These are phyloP conservation scores for Drosophila dunni DNA, from an alignment of 1,140 invertebrate genomes.

Conservation along the genomic window DNA sequence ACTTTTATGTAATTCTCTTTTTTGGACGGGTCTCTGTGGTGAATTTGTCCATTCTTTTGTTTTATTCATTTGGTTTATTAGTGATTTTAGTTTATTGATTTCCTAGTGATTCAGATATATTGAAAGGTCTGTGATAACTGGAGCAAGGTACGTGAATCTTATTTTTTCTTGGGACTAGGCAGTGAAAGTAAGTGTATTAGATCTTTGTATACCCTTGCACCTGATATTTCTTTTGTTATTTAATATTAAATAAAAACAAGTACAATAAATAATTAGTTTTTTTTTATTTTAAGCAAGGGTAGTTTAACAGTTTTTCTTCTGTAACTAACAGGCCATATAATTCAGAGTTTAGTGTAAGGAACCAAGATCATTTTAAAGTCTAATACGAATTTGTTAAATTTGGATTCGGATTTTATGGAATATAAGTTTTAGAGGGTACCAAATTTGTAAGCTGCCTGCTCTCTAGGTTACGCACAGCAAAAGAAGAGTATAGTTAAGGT, in stretches of 20 bases:
- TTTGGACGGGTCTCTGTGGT: conserved; percentile 81
- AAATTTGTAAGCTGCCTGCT: background rate
- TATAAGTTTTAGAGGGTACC: no score
- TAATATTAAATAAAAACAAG: no score
- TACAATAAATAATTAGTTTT: no score
- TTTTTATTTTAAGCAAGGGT: no score
- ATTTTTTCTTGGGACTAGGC: conserved; percentile 55
- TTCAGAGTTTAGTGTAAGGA: no score
- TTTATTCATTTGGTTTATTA: conserved; percentile 33
- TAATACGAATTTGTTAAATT: no score
- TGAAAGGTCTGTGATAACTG: conserved; percentile 41
- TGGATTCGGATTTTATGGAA: no score
- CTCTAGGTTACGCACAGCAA: conserved; percentile 26
- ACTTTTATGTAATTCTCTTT: conserved; percentile 54
- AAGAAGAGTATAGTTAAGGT: conserved; percentile 21
- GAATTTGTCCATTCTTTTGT: conserved; percentile 72
- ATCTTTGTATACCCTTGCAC: conserved; percentile 35
- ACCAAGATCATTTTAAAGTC: no score
- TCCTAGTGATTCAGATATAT: conserved; percentile 49
- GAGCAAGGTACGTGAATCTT: conserved; percentile 38
- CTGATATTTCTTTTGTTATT: background rate
- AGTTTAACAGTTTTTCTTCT: no score
- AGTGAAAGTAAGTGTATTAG: conserved; percentile 72
- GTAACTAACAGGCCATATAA: no score
- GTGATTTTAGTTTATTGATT: background rate